Evolutionary conservation across 1,140 invertebrate species (phyloP).

Genomic region (Stratiolaelaps scimitus): DNA sequence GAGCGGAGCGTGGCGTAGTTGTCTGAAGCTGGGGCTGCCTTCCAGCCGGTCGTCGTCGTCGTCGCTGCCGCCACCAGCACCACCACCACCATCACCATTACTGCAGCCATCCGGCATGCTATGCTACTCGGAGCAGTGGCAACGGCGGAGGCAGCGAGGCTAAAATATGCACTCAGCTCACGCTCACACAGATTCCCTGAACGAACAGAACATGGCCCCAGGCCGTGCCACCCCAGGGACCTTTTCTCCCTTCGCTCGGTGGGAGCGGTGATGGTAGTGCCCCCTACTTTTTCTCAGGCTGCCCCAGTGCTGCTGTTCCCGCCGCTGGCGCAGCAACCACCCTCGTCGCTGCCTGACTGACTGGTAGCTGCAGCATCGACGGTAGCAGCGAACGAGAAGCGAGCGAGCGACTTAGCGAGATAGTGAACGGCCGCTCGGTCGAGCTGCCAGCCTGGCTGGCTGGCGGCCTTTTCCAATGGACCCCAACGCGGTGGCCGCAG

Average conservation of each 20-base stretch:
- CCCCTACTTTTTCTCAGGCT: too few species aligned
- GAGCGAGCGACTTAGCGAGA: background rate
- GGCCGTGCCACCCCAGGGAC: background rate
- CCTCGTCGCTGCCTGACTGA: background rate
- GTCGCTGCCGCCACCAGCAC: too few species aligned
- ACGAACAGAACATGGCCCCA: background rate
- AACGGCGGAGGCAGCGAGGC: background rate
- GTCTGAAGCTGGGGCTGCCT: too few species aligned
- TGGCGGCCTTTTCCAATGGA: background rate
- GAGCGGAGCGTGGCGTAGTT: background rate
- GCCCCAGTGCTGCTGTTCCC: too few species aligned
- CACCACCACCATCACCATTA: too few species aligned
- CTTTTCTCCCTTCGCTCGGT: too few species aligned
- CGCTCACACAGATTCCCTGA: slow-evolving; percentile 20
- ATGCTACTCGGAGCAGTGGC: too few species aligned
- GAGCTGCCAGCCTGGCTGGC: background rate
- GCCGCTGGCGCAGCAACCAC: too few species aligned
- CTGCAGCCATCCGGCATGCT: too few species aligned
- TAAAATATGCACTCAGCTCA: slow-evolving; percentile 29
- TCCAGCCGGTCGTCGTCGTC: too few species aligned
- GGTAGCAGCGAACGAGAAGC: background rate
- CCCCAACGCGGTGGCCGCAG: too few species aligned
- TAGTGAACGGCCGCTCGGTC: background rate
- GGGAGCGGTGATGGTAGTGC: too few species aligned
- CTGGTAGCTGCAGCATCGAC: background rate